phyloP scores from a whole-genome alignment of 2,888 invertebrate genomes.

The Agrotis exclamationis region DNA sequence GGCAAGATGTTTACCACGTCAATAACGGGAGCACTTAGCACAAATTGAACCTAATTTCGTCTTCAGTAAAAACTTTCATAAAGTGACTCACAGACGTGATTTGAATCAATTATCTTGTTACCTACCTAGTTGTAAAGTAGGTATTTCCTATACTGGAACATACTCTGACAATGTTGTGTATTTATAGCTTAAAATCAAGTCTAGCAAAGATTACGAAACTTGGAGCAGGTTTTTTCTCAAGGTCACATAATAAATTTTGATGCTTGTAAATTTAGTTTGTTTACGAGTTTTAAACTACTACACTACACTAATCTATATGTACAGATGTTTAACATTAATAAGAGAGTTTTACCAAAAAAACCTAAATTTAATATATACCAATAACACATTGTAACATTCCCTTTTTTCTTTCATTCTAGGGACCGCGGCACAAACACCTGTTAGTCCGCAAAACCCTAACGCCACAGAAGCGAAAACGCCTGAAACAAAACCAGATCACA shows the following conservation, averaged over 20 bases:
- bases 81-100: conserved; percentile 17
- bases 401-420: conserved; percentile 31
- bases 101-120: conserved; percentile 37
- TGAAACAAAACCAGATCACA: conserved; percentile 1
- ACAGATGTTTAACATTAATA: not conserved
- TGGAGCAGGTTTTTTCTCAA: conserved; percentile 44
- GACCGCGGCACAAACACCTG: not conserved
- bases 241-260: conserved; percentile 29
- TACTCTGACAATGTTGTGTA: conserved; percentile 2
- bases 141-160: conserved; percentile 1
- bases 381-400: not conserved
- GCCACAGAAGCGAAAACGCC: not conserved
- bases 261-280: conserved; percentile 9
- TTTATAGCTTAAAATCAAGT: conserved; percentile 23
- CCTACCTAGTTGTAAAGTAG: conserved; percentile 6
- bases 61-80: conserved; percentile 18
- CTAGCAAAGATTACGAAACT: conserved; percentile 28
- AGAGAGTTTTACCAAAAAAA: not conserved
- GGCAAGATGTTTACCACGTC: conserved; percentile 6
- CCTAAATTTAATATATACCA: too few relatives aligned
- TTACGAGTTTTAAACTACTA: conserved; percentile 10
- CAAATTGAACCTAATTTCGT: conserved; percentile 40
- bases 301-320: too few relatives aligned
- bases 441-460: not conserved
- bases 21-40: conserved; percentile 17